Evolutionary conservation across 2,113 vertebrate species (phyloP), one percentile per base, ranked within the genome.

Genomic region (Actenoides lindsayi): DNA sequence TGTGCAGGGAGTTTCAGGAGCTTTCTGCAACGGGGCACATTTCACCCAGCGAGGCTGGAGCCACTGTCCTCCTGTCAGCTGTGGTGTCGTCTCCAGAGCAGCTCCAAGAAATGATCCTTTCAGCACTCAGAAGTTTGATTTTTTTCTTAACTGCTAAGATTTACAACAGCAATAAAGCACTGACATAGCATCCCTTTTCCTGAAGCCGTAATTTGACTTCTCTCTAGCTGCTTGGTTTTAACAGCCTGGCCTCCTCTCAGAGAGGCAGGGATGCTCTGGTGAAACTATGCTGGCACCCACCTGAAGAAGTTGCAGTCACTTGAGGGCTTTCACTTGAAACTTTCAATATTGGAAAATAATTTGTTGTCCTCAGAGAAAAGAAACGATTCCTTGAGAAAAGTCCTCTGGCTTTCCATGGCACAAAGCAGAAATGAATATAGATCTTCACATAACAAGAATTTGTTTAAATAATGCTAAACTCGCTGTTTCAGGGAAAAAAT

Each of bases 121-220:
- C 54, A 76, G 74, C 2, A 2, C 67, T 84, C 65, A 57, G 48
- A 90, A 97, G 74, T 95, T 89, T 87, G 80, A 69, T 42, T 42
- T 95, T 96, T 95, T 96, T 89, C 83, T 94, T 87, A 96, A 90
- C 83, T 89, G 53, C 64, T 21, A 75, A 91, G 88, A 95, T 95
- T 94, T 96, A 94, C 69, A 82, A 51, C 44, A 53, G 80, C 70
- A 82, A 28, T 96, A 92, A 91, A 96, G 62, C 37, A 57, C 53
- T 91, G 94, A 80, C 80, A 48, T 75, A 71, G 65, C 28, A 3
- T 89, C 89, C 33, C 15, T 89, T 93, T 74, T 83, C 73, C 42
- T 81, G 69, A 69, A 90, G 60, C 46, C 53, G 12, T 69, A 80
- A 57, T 75, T 75, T 92, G 77, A n/a, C 83, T 76, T 89, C 60